These are phyloP conservation scores for Heteromurus nitidus DNA, from an alignment of 2,888 invertebrate species.

Conservation along the genomic window DNA sequence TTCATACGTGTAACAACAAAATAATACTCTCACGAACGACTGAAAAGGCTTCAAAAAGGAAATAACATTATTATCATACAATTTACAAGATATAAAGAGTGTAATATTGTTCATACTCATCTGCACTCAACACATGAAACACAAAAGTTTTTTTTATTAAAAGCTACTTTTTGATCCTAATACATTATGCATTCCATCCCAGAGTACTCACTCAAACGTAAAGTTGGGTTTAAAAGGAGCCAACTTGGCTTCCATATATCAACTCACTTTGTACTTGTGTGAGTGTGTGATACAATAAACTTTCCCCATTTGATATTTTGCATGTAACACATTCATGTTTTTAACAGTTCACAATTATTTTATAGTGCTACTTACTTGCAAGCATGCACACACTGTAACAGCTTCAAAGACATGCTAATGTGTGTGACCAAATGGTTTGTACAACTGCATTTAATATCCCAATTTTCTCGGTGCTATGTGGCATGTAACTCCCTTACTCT, in stretches of 20 bases:
- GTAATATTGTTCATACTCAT: no score
- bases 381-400: conserved; percentile 9
- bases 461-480: conserved; percentile 19
- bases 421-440: conserved; percentile 35
- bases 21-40: no score
- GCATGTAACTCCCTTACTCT: background rate
- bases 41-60: no score
- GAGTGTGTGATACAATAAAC: conserved; percentile 5
- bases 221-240: background rate
- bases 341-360: conserved; percentile 32
- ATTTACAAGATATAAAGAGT: no score
- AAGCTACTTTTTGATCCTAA: conserved; percentile 6
- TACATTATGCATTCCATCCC: conserved; percentile 14
- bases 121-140: no score
- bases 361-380: conserved; percentile 30
- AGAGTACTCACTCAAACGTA: background rate
- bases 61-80: no score
- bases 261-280: background rate
- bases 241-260: conserved; percentile 2
- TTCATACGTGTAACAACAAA: no score
- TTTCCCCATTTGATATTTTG: conserved; percentile 21
- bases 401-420: conserved; percentile 31
- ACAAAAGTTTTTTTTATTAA: background rate
- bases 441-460: conserved; percentile 34
- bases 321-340: conserved; percentile 14